Base-by-base conservation (phyloP, 2,113 vertebrate species). In the Tursiops truncatus region DNA sequence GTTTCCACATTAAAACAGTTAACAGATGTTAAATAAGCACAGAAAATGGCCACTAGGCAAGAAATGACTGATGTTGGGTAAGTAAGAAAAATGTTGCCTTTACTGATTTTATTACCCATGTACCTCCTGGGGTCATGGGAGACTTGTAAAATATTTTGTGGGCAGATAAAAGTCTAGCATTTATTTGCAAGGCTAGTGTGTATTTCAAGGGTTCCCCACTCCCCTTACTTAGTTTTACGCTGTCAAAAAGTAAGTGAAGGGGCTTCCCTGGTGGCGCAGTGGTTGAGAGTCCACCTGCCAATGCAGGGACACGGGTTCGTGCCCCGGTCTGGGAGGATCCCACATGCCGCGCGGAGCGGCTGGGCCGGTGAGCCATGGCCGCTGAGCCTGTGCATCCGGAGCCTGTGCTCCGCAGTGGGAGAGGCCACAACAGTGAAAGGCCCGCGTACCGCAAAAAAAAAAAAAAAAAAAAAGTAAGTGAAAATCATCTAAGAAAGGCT, bases 91-190 rank as follows among this genome's bases (percentile, higher is more conserved):
- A 94, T 44, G 76, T 85, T 97, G 96, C 92, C 94, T 97, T 96
- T 90, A 74, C 76, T 97, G 80, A 92, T 96, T 97, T 97, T 98
- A 98, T 97, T 97, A 96, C 81, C 92, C 83, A 88, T 94, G 89
- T 76, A 96, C 82, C 92, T 95, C 96, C 76, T 82, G 36, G 70
- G 62, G 85, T 94, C 96, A 97, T 82, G 25, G 8, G 68, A 95
- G 80, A 94, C 92, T 97, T 90, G 73, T 96, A 96, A 97, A 97
- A 94, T 81, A 38, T 25, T 95, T 96, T 96, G 97, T 92, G 96
- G 94, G 80, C 53, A 97, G 94, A 97, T 97, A 92, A 97, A 96
- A 95, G 70, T 91, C 83, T 76, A 94, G 21, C 85, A 96, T 91
- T 94, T 98, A 97, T 97, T 98, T 97, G 74, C 53, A 94, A 90